Evolutionary conservation across 2,797 vertebrate genomes (phyloP).

Genomic region (Spatula clypeata): DNA sequence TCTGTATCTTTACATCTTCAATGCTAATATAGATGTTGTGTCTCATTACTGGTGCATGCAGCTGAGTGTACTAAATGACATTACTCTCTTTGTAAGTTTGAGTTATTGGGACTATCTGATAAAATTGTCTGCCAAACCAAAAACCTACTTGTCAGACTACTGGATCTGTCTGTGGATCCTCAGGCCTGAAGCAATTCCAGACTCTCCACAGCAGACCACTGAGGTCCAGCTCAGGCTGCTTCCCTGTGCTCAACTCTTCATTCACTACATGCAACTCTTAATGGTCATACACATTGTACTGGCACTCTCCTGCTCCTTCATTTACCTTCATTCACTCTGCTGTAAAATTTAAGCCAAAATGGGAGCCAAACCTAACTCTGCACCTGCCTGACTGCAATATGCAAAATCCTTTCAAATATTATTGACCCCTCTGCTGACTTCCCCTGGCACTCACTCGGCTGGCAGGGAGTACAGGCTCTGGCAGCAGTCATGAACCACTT

Average conservation of each 20-base stretch:
- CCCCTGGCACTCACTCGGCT: not conserved
- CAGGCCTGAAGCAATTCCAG: not conserved
- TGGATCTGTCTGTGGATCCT: not conserved
- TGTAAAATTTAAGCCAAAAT: not conserved
- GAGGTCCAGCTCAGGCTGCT: fast-evolving
- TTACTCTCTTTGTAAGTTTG: not conserved
- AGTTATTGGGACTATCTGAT: not conserved
- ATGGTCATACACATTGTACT: not conserved
- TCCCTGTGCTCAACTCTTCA: not conserved
- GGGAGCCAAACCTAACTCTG: not conserved
- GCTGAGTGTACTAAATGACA: not conserved
- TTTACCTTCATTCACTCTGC: not conserved
- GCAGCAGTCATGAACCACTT: fast-evolving
- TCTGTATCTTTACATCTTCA: not conserved
- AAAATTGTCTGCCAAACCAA: not conserved
- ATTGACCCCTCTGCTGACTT: not conserved
- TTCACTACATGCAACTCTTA: not conserved
- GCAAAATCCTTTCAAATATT: not conserved
- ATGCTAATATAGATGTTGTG: not conserved
- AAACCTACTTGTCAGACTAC: not conserved
- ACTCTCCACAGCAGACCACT: not conserved
- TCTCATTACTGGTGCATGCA: not conserved
- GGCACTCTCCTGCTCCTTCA: not conserved
- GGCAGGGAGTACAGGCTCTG: not conserved
- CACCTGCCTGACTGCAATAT: not conserved